Evolutionary conservation across 2,113 vertebrate genomes (phyloP).

Genomic region (Campylorhamphus procurvoides): DNA sequence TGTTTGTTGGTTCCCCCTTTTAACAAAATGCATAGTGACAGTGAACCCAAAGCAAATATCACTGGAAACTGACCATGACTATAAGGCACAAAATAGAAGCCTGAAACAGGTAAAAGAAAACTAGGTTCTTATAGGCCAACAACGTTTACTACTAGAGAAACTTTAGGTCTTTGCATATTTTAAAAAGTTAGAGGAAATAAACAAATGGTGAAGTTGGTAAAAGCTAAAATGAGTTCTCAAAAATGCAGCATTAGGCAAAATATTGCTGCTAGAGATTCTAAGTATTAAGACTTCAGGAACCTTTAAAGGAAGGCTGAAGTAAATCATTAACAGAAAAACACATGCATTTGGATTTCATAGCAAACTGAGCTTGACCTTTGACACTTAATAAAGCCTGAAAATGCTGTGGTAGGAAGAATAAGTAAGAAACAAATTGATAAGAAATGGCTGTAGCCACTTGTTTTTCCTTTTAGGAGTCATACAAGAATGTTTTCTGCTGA

Average conservation of each 20-base stretch:
- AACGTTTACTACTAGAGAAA: not conserved
- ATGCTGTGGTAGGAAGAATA: conserved; percentile 62
- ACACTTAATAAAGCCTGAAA: conserved; percentile 69
- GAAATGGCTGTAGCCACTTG: conserved; percentile 52
- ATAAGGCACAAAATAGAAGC: not conserved
- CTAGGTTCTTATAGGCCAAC: not conserved
- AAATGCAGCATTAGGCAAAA: not conserved
- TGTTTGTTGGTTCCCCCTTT: not conserved
- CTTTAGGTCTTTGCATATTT: not conserved
- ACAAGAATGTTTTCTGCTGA: conserved; percentile 53
- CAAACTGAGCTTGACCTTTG: conserved; percentile 71
- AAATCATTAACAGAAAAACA: conserved; percentile 66
- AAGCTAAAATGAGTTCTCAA: not conserved
- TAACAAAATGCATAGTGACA: not conserved
- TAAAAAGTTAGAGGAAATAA: not conserved
- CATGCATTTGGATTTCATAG: conserved; percentile 46
- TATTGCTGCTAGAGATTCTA: not conserved
- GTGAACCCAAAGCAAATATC: not conserved
- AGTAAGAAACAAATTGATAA: conserved; percentile 65
- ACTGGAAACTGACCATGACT: not conserved
- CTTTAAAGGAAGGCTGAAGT: conserved; percentile 45
- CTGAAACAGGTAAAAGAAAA: not conserved
- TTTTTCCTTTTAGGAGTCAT: conserved; percentile 48
- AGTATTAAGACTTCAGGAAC: conserved; percentile 11
- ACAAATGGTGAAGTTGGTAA: not conserved